These are phyloP conservation scores for Rana temporaria DNA, from an alignment of 2,113 vertebrate species.

Conservation along the genomic window DNA sequence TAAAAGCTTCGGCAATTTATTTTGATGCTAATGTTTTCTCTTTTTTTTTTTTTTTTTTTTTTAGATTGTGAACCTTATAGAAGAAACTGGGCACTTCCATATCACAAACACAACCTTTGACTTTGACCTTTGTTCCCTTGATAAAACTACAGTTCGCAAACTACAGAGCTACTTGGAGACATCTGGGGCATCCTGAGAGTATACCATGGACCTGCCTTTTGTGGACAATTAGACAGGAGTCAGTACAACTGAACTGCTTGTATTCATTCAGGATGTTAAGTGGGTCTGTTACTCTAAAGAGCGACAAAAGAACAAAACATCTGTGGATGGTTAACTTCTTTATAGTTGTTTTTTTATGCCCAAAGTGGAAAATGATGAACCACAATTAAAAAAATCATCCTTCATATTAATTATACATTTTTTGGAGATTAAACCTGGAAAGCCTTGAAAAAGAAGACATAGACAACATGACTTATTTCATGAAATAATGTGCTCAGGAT, in stretches of 20 bases:
- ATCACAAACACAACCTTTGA: conserved; percentile 99
- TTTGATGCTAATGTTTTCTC: neutral
- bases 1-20: too few species aligned
- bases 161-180: conserved; percentile 97
- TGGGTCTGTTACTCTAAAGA: conserved; percentile 20
- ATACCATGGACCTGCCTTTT: conserved; percentile 73
- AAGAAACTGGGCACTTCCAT: conserved; percentile 98
- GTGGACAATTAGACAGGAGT: conserved; percentile 27
- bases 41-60: conserved; percentile 62
- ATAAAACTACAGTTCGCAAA: conserved; percentile 95
- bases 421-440: conserved; percentile 84
- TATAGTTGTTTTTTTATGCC: conserved; percentile 74
- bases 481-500: conserved; percentile 86
- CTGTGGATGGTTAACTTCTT: conserved; percentile 73
- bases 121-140: conserved; percentile 98
- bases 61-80: conserved; percentile 97
- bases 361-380: conserved; percentile 69
- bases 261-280: conserved; percentile 29
- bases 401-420: conserved; percentile 78
- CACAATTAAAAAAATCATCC: conserved; percentile 71
- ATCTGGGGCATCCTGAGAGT: conserved; percentile 87
- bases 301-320: conserved; percentile 59
- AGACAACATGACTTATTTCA: conserved; percentile 73
- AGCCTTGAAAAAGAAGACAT: conserved; percentile 84
- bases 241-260: conserved; percentile 51